Evolutionary conservation across 2,888 invertebrate species (phyloP).

Genomic region (Apeira syringaria): DNA sequence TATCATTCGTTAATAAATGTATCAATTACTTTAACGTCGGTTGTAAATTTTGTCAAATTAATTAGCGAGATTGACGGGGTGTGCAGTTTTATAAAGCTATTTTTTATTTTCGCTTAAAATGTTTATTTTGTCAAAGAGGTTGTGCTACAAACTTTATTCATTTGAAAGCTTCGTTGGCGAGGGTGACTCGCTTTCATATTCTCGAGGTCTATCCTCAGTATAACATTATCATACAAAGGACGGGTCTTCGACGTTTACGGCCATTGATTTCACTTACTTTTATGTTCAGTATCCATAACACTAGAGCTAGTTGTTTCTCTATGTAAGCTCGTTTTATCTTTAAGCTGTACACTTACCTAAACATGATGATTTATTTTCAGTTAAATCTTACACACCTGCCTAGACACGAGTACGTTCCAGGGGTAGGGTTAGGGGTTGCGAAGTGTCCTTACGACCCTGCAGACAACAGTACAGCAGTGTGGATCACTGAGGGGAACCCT

Average conservation of each 20-base stretch:
- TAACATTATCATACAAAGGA: conserved; percentile 39
- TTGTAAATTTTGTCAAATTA: conserved; percentile 23
- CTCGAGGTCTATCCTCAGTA: conserved; percentile 25
- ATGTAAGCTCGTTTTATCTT: conserved; percentile 1
- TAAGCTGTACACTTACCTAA: neutral
- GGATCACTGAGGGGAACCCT: conserved; percentile 87
- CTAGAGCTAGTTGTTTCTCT: conserved; percentile 4
- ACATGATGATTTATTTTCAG: conserved; percentile 45
- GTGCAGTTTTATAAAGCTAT: conserved; percentile 18
- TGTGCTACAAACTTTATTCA: conserved; percentile 22
- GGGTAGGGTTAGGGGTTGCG: conserved; percentile 87
- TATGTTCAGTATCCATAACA: conserved; percentile 13
- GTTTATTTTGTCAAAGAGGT: conserved; percentile 12
- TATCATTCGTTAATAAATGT: conserved; percentile 23
- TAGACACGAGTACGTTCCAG: conserved; percentile 84
- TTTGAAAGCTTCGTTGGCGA: conserved; percentile 29
- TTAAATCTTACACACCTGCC: conserved; percentile 82
- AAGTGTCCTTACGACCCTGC: conserved; percentile 89
- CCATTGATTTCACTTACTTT: conserved; percentile 39
- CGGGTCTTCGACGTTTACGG: conserved; percentile 33
- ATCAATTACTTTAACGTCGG: conserved; percentile 23
- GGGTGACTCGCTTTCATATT: conserved; percentile 32
- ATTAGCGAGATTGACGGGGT: conserved; percentile 21
- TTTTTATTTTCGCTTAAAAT: conserved; percentile 24
- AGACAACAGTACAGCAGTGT: conserved; percentile 89